A percentile compares a stretch with the other conserved stretches of the same genome.
These are phyloP conservation scores for Noturus placidus DNA, from an alignment of 2,113 vertebrate species.

Conservation along the genomic window DNA sequence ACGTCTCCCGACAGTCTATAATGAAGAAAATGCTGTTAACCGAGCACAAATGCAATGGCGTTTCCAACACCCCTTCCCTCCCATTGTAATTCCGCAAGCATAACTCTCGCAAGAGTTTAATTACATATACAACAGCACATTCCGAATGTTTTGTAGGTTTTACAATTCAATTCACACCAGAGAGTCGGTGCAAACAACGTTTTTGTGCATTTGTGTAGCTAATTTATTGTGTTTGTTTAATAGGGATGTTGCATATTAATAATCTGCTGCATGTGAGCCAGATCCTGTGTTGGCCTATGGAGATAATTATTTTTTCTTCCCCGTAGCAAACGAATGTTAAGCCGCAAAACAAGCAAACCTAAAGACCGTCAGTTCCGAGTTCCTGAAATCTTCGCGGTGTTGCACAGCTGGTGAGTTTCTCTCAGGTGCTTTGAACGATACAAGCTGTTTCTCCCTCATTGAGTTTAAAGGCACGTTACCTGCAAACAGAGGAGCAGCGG, in stretches of 20 bases:
- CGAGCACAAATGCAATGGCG: background rate
- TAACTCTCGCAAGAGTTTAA: background rate
- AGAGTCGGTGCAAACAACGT: background rate
- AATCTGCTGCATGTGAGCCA: conserved; percentile 16
- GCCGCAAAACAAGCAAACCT: conserved; percentile 9
- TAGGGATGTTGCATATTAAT: conserved; percentile 2
- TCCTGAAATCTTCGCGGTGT: background rate
- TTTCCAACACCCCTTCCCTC: background rate
- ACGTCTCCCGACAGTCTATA: conserved; percentile 20
- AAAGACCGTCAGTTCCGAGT: conserved; percentile 6
- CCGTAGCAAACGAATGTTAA: background rate
- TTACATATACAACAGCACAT: background rate
- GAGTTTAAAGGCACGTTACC: conserved; percentile 65
- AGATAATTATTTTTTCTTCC: background rate
- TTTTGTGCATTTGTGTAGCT: background rate
- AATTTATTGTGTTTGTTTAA: conserved; percentile 22
- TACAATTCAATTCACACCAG: background rate
- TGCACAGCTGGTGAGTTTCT: conserved; percentile 28
- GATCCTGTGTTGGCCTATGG: background rate
- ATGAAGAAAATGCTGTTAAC: conserved; percentile 30
- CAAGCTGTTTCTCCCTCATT: conserved; percentile 65
- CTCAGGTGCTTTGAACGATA: conserved; percentile 43
- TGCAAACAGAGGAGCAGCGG: conserved; percentile 56
- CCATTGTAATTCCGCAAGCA: background rate
- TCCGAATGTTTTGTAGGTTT: conserved; percentile 7